Conservation (phyloP, 2,113 vertebrate genomes). For the Oncorhynchus kisutch region DNA sequence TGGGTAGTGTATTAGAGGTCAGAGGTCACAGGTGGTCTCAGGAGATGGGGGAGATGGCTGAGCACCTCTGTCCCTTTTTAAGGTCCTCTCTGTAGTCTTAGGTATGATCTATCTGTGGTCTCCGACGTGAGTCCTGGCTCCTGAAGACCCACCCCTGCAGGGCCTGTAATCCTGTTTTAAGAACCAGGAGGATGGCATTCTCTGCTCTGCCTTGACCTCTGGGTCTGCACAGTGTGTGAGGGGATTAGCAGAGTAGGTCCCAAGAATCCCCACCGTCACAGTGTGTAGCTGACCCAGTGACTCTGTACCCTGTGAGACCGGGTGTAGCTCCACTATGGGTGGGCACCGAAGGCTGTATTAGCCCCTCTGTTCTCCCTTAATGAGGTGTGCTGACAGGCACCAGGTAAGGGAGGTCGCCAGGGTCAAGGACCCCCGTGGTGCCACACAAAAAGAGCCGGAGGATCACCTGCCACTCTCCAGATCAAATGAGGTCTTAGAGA, state of each 20-base stretch:
- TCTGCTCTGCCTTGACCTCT: constrained; percentile 53
- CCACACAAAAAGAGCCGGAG: constrained; percentile 66
- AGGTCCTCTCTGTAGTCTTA: constrained; percentile 14
- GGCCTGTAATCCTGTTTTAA: constrained; percentile 68
- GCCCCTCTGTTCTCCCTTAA: constrained; percentile 53
- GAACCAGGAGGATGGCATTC: constrained; percentile 58
- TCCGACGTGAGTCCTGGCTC: constrained; percentile 39
- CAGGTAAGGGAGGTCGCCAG: constrained; percentile 67
- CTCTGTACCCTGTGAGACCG: constrained; percentile 52
- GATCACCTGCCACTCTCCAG: constrained; percentile 71
- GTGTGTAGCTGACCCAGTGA: constrained; percentile 56
- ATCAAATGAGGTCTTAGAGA: constrained; percentile 72
- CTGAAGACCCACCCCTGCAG: constrained; percentile 44
- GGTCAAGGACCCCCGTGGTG: constrained; percentile 64
- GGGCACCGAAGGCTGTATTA: constrained; percentile 53
- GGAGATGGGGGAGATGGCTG: constrained; percentile 20
- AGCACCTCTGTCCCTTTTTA: constrained; percentile 20
- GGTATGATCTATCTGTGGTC: constrained; percentile 32
- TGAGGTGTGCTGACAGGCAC: constrained; percentile 64
- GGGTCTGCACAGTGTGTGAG: constrained; percentile 55
- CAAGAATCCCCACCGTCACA: constrained; percentile 51
- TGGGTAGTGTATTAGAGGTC: constrained; percentile 25
- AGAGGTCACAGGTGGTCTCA: constrained; percentile 39
- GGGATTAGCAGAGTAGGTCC: constrained; percentile 64
- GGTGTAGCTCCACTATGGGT: constrained; percentile 57